These are phyloP conservation scores for Bombylius major DNA, from an alignment of 2,888 invertebrate species.

Conservation along the genomic window DNA sequence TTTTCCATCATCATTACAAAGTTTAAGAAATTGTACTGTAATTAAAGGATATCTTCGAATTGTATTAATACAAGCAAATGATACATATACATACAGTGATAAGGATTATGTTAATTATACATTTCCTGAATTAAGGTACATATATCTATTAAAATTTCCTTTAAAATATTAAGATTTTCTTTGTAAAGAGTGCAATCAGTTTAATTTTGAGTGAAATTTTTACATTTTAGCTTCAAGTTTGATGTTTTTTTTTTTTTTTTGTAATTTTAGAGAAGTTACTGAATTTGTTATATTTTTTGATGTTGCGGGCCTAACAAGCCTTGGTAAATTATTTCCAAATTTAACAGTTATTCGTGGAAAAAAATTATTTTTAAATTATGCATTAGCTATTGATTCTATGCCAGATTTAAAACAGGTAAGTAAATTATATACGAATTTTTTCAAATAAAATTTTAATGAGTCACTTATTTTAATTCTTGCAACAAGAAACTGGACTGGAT, in stretches of 20 bases:
- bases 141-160: neutral
- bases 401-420: slow-evolving; percentile 47
- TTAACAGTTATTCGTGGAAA: slow-evolving; percentile 76
- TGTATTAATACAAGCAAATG: slow-evolving; percentile 46
- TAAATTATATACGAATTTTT: neutral
- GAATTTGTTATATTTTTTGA: slow-evolving; percentile 71
- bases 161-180: no score
- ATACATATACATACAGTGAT: slow-evolving; percentile 19
- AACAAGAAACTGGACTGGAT: no score
- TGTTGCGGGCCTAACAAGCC: slow-evolving; percentile 54
- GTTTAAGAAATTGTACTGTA: slow-evolving; percentile 53
- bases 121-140: slow-evolving; percentile 51
- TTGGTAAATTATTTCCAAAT: slow-evolving; percentile 74
- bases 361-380: slow-evolving; percentile 62
- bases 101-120: slow-evolving; percentile 40
- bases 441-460: neutral
- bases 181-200: no score
- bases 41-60: slow-evolving; percentile 70
- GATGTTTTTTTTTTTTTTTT: neutral
- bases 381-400: slow-evolving; percentile 66
- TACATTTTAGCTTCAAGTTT: no score
- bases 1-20: slow-evolving; percentile 32
- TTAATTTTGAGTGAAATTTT: no score
- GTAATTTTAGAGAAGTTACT: slow-evolving; percentile 54
- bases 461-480: no score